phyloP scores from a whole-genome alignment of 2,888 invertebrate genomes.

The Andrena flavipes region DNA sequence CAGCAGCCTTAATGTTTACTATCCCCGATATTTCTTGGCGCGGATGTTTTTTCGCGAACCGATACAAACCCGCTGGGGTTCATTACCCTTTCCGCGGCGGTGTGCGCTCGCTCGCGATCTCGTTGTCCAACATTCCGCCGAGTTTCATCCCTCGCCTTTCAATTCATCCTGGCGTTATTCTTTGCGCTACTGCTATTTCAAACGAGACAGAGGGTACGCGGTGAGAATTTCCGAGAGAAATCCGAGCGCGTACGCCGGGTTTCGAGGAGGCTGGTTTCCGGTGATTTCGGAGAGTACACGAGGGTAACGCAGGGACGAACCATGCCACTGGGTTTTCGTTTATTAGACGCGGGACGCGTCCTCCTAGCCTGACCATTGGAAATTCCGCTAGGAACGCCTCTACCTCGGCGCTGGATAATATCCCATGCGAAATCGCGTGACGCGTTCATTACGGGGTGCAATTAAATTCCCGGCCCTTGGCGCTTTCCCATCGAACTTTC shows the following conservation, averaged over 20 bases:
- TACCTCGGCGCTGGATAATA: background rate
- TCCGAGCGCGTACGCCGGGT: background rate
- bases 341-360: constrained; percentile 19
- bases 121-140: background rate
- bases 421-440: background rate
- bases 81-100: constrained; percentile 55
- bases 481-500: constrained; percentile 39
- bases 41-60: constrained; percentile 4
- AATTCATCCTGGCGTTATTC: background rate
- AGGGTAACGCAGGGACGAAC: constrained; percentile 39
- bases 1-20: constrained; percentile 23
- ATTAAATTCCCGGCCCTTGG: constrained; percentile 23
- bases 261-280: background rate
- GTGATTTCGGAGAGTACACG: constrained; percentile 34
- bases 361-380: background rate
- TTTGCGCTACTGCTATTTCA: background rate
- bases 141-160: background rate
- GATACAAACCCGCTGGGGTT: constrained; percentile 48
- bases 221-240: constrained; percentile 7
- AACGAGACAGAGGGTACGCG: background rate
- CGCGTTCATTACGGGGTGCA: constrained; percentile 3
- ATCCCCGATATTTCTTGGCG: constrained; percentile 3
- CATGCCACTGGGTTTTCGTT: constrained; percentile 41
- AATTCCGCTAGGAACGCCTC: background rate
- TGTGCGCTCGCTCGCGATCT: constrained; percentile 13